Evolutionary conservation across 64 coral and sea anemone genomes (phyloP), one percentile per base, ranked within the genome.

Genomic region (Stylophora pistillata): DNA sequence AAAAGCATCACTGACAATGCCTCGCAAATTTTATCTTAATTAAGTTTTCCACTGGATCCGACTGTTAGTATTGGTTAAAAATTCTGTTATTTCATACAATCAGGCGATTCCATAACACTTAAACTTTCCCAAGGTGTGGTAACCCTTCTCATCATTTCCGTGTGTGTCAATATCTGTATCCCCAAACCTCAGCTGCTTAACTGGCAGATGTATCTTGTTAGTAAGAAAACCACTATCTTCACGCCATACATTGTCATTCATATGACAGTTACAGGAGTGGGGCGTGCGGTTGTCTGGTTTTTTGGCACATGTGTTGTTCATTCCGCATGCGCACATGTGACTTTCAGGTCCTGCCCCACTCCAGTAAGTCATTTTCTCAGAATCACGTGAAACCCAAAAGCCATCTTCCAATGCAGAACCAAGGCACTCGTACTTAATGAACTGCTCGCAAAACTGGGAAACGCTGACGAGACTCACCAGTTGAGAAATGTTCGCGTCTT

Each of bases 371-470:
- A 68, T 68, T 6, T 68, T n/a, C 52, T 15, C 71, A n/a, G n/a
- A 68, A 68, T 68, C 64, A 68, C 64, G 58, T 71, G 65, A 28
- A 4, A 86, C 26, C 71, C 82, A 72, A 37, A 37, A 52, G 63
- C 54, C 62, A 52, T 27, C 53, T 6, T 47, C 27, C n/a, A 86
- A 31, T 27, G 23, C 27, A 10, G 82, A 85, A 30, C 27, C 16
- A 33, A 25, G 25, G 61, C 82, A 85, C 17, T 85, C 82, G 28
- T 85, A 85, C 16, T 71, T 85, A 15, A 85, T 85, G 32, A 85
- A 85, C 82, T 85, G 82, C n/a, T 71, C 62, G 25, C 82, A 85
- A 62, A 52, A 37, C n/a, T 14, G 3, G 23, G 78, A 80, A 25
- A 80, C 78, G 9, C 18, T 54, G 14, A 54, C 28, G 53, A 85